Percentiles rank a stretch among this genome's conserved stretches.
These are phyloP conservation scores for Lanius collurio DNA, from an alignment of 2,113 vertebrate species.

Conservation along the genomic window DNA sequence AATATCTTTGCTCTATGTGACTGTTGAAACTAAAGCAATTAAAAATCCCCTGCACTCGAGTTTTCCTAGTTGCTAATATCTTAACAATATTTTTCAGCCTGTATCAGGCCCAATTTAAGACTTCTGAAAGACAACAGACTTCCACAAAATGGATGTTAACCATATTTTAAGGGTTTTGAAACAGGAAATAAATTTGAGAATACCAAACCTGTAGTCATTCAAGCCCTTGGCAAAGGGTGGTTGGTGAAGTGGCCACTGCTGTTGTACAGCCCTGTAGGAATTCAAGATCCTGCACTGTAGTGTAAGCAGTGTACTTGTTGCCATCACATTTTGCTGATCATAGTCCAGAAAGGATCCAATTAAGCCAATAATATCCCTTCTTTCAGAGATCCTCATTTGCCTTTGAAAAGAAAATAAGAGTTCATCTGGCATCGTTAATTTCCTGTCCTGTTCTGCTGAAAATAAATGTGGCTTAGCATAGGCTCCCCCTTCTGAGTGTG, in stretches of 20 bases:
- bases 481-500: neutral
- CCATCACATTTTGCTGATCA: neutral
- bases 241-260: neutral
- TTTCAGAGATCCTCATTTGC: neutral
- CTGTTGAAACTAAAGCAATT: neutral
- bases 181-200: neutral
- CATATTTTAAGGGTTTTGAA: neutral
- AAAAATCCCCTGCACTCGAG: neutral
- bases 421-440: neutral
- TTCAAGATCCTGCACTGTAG: neutral
- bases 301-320: neutral
- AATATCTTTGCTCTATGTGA: neutral
- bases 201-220: neutral
- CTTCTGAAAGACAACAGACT: neutral
- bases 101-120: neutral
- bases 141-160: neutral
- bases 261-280: neutral
- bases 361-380: neutral
- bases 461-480: neutral
- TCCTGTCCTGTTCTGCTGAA: neutral
- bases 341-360: neutral
- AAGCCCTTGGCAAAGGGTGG: neutral
- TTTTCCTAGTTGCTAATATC: neutral
- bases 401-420: neutral
- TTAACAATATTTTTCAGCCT: neutral